Percentiles rank a stretch among this genome's conserved stretches.
Evolutionary conservation across 2,888 invertebrate species (phyloP).

Genomic region (Nymphalis urticae): DNA sequence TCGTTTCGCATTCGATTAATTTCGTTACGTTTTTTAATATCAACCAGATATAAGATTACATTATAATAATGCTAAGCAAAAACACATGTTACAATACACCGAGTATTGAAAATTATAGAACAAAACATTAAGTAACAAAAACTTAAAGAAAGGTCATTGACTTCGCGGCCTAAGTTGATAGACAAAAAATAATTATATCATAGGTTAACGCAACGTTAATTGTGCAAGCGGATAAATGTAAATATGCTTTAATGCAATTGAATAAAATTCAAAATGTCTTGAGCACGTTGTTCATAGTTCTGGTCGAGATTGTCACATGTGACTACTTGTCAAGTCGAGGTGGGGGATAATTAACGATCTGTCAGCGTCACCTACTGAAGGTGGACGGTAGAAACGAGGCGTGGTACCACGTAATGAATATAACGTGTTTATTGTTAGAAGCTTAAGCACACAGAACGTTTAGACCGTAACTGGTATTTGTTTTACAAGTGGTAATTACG

Average conservation of each 20-base stretch:
- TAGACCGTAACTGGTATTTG: constrained; percentile 21
- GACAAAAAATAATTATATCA: constrained; percentile 39
- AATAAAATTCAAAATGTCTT: constrained; percentile 33
- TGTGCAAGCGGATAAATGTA: not conserved
- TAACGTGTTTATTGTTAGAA: constrained; percentile 28
- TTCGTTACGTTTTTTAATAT: constrained; percentile 7
- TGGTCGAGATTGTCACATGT: constrained; percentile 47
- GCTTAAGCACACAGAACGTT: constrained; percentile 10
- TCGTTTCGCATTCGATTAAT: constrained; percentile 8
- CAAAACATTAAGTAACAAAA: constrained; percentile 29
- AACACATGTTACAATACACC: constrained; percentile 31
- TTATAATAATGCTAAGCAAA: constrained; percentile 32
- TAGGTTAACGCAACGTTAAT: constrained; percentile 24
- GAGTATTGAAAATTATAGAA: constrained; percentile 29
- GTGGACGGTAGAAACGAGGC: constrained; percentile 25
- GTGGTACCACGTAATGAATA: constrained; percentile 23
- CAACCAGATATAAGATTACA: constrained; percentile 29
- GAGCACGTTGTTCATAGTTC: constrained; percentile 23
- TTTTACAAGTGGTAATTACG: not conserved
- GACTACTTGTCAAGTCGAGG: constrained; percentile 54
- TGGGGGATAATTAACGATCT: constrained; percentile 67
- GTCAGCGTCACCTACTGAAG: constrained; percentile 42
- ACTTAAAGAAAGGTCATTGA: constrained; percentile 34
- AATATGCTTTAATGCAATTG: not conserved
- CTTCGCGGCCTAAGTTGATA: constrained; percentile 34